phyloP scores from a whole-genome alignment of 2,113 vertebrate genomes.

The Scophthalmus maximus region DNA sequence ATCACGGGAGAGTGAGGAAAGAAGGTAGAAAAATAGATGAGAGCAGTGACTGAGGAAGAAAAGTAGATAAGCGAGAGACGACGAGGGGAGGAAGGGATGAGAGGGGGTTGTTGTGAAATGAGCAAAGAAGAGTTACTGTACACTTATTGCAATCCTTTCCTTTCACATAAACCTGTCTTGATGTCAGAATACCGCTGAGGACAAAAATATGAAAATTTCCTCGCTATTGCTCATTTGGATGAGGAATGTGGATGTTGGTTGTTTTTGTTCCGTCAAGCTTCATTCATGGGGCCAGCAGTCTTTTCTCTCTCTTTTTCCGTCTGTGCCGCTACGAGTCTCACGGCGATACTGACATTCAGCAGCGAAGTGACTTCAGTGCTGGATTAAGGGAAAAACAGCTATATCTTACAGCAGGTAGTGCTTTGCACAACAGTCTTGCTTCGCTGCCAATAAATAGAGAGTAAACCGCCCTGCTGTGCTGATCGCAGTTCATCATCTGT shows the following conservation, averaged over 20 bases:
- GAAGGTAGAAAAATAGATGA: constrained; percentile 64
- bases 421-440: constrained; percentile 53
- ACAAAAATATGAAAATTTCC: constrained; percentile 23
- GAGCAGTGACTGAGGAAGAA: constrained; percentile 32
- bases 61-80: constrained; percentile 49
- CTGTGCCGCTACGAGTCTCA: constrained; percentile 27
- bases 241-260: constrained; percentile 27
- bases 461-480: constrained; percentile 32
- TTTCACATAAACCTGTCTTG: constrained; percentile 54
- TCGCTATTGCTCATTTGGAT: constrained; percentile 38
- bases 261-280: constrained; percentile 49
- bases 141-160: constrained; percentile 34
- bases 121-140: constrained; percentile 38
- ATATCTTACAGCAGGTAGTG: constrained; percentile 42
- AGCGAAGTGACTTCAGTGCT: constrained; percentile 38
- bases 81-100: constrained; percentile 47
- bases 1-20: constrained; percentile 47
- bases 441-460: constrained; percentile 44
- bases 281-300: constrained; percentile 13
- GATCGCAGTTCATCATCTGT: constrained; percentile 16
- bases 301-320: constrained; percentile 4
- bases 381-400: constrained; percentile 25
- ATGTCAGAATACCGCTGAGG: constrained; percentile 50
- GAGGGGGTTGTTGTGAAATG: constrained; percentile 36
- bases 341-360: constrained; percentile 38